phyloP scores from a whole-genome alignment of 2,797 vertebrate genomes.

The Enteromius argenteus region DNA sequence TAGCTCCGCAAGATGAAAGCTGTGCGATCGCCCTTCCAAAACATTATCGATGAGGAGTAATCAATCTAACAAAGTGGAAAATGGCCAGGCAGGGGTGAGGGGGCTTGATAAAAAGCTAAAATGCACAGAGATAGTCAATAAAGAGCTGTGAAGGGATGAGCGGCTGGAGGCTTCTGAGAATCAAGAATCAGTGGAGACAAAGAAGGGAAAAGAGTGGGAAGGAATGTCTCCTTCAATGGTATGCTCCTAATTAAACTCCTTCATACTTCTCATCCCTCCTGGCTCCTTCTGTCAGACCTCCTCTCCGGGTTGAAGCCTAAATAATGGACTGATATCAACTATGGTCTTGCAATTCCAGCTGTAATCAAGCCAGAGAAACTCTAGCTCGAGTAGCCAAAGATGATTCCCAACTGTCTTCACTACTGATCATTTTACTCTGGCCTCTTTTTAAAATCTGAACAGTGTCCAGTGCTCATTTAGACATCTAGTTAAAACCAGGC shows the following conservation, averaged over 20 bases:
- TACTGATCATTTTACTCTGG: conserved; percentile 46
- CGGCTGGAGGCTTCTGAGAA: conserved; percentile 20
- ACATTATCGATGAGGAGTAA: conserved; percentile 64
- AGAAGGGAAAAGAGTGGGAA: conserved; percentile 30
- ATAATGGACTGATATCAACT: conserved; percentile 48
- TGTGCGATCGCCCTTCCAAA: conserved; percentile 51
- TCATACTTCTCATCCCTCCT: conserved; percentile 80
- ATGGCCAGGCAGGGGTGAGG: conserved; percentile 30
- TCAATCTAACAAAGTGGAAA: conserved; percentile 62
- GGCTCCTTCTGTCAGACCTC: conserved; percentile 76
- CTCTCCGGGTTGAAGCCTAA: conserved; percentile 22
- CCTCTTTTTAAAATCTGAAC: conserved; percentile 45
- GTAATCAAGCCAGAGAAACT: conserved; percentile 46
- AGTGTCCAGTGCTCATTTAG: conserved; percentile 42
- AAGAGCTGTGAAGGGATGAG: not conserved
- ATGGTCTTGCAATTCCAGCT: conserved; percentile 31
- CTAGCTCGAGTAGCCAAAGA: conserved; percentile 38
- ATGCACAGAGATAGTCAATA: conserved; percentile 6
- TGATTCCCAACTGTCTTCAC: conserved; percentile 35
- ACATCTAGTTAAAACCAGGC: conserved; percentile 43
- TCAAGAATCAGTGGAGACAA: conserved; percentile 27
- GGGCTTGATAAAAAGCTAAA: conserved; percentile 18
- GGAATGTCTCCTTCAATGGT: conserved; percentile 76
- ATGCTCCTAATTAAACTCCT: conserved; percentile 85
- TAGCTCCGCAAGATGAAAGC: conserved; percentile 62